A percentile compares a stretch with the other conserved stretches of the same genome.
phyloP scores from a whole-genome alignment of 2,888 invertebrate genomes.

The Stenodera caucasica region DNA sequence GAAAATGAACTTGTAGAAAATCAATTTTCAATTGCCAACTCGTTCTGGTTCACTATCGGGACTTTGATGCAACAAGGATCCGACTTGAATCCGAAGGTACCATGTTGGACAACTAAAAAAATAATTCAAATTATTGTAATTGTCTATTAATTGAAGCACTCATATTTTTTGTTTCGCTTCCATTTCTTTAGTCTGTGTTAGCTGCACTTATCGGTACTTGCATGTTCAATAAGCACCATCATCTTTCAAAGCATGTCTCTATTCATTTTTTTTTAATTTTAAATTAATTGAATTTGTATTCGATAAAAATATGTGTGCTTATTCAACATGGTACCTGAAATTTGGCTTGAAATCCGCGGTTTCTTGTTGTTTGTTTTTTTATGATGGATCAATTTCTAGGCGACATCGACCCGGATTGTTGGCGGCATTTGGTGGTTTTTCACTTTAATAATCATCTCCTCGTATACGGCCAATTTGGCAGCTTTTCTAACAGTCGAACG shows the following conservation, averaged over 20 bases:
- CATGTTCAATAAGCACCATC: conserved; percentile 46
- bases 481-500: conserved; percentile 89
- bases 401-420: conserved; percentile 76
- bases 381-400: conserved; percentile 50
- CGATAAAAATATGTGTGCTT: conserved; percentile 39
- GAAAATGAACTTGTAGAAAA: conserved; percentile 69
- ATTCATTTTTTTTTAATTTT: too few relatives aligned
- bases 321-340: conserved; percentile 26
- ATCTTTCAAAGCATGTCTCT: conserved; percentile 20
- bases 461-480: conserved; percentile 89
- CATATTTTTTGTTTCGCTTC: conserved; percentile 35
- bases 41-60: conserved; percentile 88
- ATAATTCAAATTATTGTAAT: not conserved
- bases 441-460: conserved; percentile 86
- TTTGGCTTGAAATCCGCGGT: not conserved
- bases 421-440: conserved; percentile 93
- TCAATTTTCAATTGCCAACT: conserved; percentile 80
- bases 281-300: too few relatives aligned
- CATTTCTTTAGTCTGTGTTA: not conserved
- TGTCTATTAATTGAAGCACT: conserved; percentile 36
- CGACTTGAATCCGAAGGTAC: conserved; percentile 75
- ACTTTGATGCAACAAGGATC: conserved; percentile 86
- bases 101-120: conserved; percentile 18
- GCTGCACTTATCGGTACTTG: conserved; percentile 36
- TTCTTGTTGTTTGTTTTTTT: too few relatives aligned